These are phyloP conservation scores for Aethina tumida DNA, from an alignment of 1,140 invertebrate genomes.

Conservation along the genomic window DNA sequence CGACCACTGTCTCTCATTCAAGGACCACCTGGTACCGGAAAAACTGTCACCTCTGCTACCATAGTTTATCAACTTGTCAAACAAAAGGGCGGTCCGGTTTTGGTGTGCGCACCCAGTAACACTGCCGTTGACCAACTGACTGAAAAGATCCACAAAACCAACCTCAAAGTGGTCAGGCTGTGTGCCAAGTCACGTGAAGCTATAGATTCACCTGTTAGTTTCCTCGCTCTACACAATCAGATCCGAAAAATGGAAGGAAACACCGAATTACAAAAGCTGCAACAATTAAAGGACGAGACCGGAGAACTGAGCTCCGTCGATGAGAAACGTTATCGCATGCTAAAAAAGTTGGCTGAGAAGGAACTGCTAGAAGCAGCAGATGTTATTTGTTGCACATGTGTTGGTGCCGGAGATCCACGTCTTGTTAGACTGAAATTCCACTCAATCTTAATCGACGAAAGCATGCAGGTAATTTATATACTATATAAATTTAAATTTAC, in stretches of 20 bases:
- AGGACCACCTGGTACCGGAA: conserved; percentile 90
- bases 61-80: conserved; percentile 98
- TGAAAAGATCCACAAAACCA: conserved; percentile 97
- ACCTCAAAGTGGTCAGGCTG: conserved; percentile 74
- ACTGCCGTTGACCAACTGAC: conserved; percentile 99
- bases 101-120: conserved; percentile 98
- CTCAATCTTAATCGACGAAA: conserved; percentile 97
- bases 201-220: conserved; percentile 95
- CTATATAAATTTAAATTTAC: no score
- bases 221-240: conserved; percentile 95
- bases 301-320: conserved; percentile 90
- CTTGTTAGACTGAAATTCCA: conserved; percentile 88
- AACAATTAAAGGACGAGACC: conserved; percentile 95
- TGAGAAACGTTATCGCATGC: conserved; percentile 85
- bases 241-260: conserved; percentile 88
- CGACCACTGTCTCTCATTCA: conserved; percentile 95
- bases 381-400: conserved; percentile 98
- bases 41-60: conserved; percentile 98
- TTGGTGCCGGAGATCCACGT: conserved; percentile 93
- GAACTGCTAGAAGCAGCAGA: conserved; percentile 92
- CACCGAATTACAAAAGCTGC: conserved; percentile 87
- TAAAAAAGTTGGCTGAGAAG: conserved; percentile 88
- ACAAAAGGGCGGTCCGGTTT: conserved; percentile 85
- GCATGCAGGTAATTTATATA: conserved; percentile 55
- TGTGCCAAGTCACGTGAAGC: conserved; percentile 98